These are phyloP conservation scores for Amphiura filiformis DNA, from an alignment of 35 echinoderm and acorn worm genomes.

Conservation along the genomic window DNA sequence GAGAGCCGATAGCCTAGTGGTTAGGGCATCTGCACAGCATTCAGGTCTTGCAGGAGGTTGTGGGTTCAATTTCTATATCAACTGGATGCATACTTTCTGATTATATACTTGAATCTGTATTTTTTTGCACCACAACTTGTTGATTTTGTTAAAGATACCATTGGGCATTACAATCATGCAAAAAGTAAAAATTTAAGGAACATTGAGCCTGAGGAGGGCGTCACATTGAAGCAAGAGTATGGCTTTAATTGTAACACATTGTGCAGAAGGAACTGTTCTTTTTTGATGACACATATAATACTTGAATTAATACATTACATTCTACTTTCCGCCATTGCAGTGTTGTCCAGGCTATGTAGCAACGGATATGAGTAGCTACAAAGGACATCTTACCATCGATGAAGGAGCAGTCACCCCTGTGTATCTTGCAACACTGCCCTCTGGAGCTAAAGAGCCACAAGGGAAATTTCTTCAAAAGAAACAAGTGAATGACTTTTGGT, in stretches of 20 bases:
- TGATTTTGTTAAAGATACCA: background rate
- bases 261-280: background rate
- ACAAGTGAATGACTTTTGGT: slow-evolving; percentile 20
- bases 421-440: slow-evolving; percentile 50
- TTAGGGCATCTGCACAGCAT: too few relatives aligned
- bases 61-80: too few relatives aligned
- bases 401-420: slow-evolving; percentile 67
- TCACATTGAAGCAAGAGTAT: too few relatives aligned
- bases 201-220: too few relatives aligned
- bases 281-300: background rate
- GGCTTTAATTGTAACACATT: background rate
- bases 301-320: too few relatives aligned
- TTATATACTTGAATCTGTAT: too few relatives aligned
- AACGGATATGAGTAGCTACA: slow-evolving; percentile 63
- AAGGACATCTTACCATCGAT: slow-evolving; percentile 48
- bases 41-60: too few relatives aligned
- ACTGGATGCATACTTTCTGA: too few relatives aligned
- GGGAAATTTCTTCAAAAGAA: slow-evolving; percentile 50
- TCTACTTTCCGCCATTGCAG: too few relatives aligned
- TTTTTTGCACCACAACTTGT: background rate
- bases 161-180: too few relatives aligned
- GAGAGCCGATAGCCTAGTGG: too few relatives aligned
- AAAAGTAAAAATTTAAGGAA: too few relatives aligned
- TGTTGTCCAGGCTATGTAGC: slow-evolving; percentile 66
- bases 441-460: slow-evolving; percentile 10